Evolutionary conservation across 2,888 invertebrate species (phyloP).

Genomic region (Yponomeuta malinellus): DNA sequence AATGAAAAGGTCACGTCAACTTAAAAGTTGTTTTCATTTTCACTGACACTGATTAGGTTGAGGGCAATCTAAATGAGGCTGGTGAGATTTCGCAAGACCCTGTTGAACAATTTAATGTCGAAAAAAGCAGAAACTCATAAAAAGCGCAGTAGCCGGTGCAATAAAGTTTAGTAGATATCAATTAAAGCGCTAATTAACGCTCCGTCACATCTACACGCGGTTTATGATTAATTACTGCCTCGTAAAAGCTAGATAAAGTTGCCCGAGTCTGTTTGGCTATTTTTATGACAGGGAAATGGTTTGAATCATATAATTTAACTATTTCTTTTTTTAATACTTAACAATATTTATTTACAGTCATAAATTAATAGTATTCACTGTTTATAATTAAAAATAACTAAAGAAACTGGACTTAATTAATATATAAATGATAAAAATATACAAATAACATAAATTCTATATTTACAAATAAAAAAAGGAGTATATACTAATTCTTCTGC

Average conservation of each 20-base stretch:
- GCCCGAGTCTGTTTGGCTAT: neutral
- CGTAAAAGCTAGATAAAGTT: neutral
- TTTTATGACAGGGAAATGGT: neutral
- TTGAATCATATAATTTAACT: neutral
- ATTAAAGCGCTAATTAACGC: constrained; percentile 12
- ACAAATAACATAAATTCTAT: no score
- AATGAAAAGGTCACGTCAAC: no score
- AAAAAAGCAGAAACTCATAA: neutral
- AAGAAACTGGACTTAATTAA: no score
- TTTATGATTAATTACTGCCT: constrained; percentile 3
- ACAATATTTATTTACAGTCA: no score
- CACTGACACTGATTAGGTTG: no score
- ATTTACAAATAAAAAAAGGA: no score
- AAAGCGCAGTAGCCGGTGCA: constrained; percentile 1
- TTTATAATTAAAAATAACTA: no score
- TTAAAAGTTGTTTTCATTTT: no score
- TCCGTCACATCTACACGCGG: constrained; percentile 5
- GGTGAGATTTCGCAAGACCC: neutral
- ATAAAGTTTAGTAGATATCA: neutral
- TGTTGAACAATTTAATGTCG: neutral
- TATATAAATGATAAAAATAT: no score
- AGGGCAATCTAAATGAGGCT: no score
- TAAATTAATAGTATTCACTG: no score
- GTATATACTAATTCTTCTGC: no score
- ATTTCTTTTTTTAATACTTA: neutral